Conservation (phyloP, 2,888 invertebrate genomes). For the Lordiphosa andalusiaca region DNA sequence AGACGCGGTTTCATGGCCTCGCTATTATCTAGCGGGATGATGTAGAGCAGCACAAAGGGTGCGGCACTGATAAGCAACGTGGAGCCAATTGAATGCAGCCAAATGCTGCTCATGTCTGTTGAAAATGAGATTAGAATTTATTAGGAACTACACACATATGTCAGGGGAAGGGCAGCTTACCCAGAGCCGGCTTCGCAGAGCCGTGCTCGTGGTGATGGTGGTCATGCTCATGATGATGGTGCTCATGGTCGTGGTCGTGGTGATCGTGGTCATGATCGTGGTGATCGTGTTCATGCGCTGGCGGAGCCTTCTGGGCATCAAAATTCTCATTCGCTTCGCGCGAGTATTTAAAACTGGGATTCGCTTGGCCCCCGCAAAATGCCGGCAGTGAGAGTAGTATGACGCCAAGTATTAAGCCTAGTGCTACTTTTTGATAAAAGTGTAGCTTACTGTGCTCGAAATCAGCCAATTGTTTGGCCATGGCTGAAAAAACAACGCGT, state of each 20-base stretch:
- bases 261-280: conserved; percentile 33
- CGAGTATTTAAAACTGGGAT: conserved; percentile 92
- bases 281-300: conserved; percentile 47
- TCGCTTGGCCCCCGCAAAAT: conserved; percentile 81
- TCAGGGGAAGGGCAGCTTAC: conserved; percentile 36
- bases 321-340: conserved; percentile 82
- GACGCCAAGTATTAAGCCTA: conserved; percentile 65
- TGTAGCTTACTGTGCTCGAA: conserved; percentile 43
- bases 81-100: conserved; percentile 92
- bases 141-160: not conserved
- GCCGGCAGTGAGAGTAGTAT: conserved; percentile 77
- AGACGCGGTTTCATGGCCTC: conserved; percentile 91
- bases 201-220: conserved; percentile 42
- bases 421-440: conserved; percentile 57
- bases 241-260: conserved; percentile 36
- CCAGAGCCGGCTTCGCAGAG: conserved; percentile 54
- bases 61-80: conserved; percentile 96
- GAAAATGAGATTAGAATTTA: conserved; percentile 13
- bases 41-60: conserved; percentile 94
- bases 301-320: conserved; percentile 44
- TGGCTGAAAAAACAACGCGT: conserved; percentile 29
- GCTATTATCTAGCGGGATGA: conserved; percentile 94
- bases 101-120: conserved; percentile 80
- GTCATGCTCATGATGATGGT: conserved; percentile 38
- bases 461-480: conserved; percentile 52